Base-by-base conservation (phyloP, 2,888 invertebrate species). In the Spodoptera exigua region DNA sequence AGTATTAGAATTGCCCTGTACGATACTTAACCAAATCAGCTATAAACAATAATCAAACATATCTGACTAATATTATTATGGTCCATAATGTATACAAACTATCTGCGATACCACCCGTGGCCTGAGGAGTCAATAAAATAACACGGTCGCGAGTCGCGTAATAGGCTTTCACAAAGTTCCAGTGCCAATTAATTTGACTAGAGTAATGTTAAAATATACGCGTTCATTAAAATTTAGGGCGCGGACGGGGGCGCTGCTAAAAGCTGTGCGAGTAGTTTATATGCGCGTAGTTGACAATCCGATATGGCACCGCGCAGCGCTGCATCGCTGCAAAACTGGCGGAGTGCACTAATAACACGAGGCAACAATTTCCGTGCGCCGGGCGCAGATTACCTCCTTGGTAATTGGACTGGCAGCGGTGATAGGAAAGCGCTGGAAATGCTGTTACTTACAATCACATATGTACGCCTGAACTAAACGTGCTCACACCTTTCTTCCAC, bases 371-470 rank as follows among this genome's bases (percentile, higher is more conserved):
- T 84, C 83, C 82, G 78, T 64, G 62, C 70, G 48, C 72, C 61
- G 67, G 67, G 74, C 76, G 67, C 78, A 75, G 67, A 76, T 82
- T 79, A 80, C 82, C 82, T 78, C 64, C 68, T 69, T 59, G 70
- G 74, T 84, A 81, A 85, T 85, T 82, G 82, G 69, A 69, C 72
- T 74, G 72, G 59, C 76, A 70, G 72, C 66, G 70, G 67, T 71
- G 77, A 80, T 80, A 76, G 71, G 75, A 80, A 79, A 79, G 77
- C 73, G 75, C 77, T 78, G 84, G 76, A 78, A 83, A 79, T 72
- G 70, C 74, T 73, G 74, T 70, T 70, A 66, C 61, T 68, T 78
- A 75, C 69, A 76, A 70, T 68, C 62, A 75, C 63, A 71, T 48
- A 61, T 75, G 67, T 52, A 53, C 55, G 47, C 37, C 37, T 34